Percentiles rank a stretch among this genome's conserved stretches.
phyloP scores from a whole-genome alignment of 2,113 vertebrate species.

The Microtus pennsylvanicus region DNA sequence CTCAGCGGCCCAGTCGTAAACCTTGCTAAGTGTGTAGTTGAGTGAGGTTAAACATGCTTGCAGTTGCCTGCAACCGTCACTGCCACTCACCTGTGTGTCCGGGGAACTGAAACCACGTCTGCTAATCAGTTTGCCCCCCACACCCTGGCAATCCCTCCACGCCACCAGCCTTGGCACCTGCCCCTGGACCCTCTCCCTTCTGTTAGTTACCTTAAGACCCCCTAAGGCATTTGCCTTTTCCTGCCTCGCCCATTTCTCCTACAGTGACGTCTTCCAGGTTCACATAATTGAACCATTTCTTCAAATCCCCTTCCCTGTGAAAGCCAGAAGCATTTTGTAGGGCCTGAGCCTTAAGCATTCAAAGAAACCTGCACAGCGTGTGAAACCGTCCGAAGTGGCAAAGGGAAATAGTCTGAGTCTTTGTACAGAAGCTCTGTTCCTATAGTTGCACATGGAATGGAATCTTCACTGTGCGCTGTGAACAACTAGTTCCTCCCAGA shows the following conservation, averaged over 20 bases:
- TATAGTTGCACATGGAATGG: not conserved
- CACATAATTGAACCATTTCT: not conserved
- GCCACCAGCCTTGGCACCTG: not conserved
- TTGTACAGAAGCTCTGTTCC: not conserved
- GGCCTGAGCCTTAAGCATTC: not conserved
- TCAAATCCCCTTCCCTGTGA: not conserved
- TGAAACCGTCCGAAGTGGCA: not conserved
- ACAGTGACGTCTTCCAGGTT: not conserved
- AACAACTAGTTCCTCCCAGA: not conserved
- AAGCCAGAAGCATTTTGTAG: not conserved
- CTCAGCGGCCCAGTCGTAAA: not conserved
- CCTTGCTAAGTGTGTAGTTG: not conserved
- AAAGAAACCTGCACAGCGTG: accelerated
- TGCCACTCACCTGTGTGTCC: not conserved
- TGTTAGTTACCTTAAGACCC: not conserved
- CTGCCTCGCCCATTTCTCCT: not conserved
- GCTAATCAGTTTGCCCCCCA: not conserved
- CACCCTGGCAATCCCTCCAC: no score
- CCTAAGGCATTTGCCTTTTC: not conserved
- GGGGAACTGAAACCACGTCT: not conserved
- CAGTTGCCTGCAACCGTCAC: not conserved
- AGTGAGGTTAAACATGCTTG: not conserved
- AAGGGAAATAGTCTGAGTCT: not conserved
- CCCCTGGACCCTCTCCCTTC: not conserved
- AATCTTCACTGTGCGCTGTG: not conserved